Base-by-base conservation (phyloP, 2,113 vertebrate species). In the Hemicordylus capensis region DNA sequence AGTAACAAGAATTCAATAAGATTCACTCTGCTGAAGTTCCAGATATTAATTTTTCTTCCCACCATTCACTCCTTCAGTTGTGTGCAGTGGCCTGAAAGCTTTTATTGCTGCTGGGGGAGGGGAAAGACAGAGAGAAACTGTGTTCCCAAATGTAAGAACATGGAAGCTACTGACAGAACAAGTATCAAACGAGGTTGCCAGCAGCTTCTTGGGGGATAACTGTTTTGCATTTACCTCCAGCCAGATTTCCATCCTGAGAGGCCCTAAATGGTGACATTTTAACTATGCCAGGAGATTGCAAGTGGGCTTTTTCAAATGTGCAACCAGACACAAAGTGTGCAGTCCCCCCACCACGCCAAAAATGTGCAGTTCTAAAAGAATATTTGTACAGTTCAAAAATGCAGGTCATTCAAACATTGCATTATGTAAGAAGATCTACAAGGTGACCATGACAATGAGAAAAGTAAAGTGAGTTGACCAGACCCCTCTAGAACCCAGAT, bases 1-100 rank as follows among this genome's bases (percentile, higher is more conserved):
- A 51, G 84, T 74, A 86, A 73, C 84, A 80, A 74, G 84, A 80
- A 86, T 80, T 63, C 76, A 86, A 66, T 74, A 80, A 80, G 67
- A 74, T 74, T 74, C 67, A 74, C 84, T 63, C 34, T 9, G 76
- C 66, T 85, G 84, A 78, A 85, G 83, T 79, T 85, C 58, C 76
- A 64, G 77, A 63, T 75, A 80, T 86, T 86, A 74, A 74, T 81
- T 86, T 80, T 66, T 64, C 51, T 64, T 73, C 69, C 59, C 58
- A 61, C 66, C 26, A 31, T 75, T 54, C 70, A 10, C 59, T 75
- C 73, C 72, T 64, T 39, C 59, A 28, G 85, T 42, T 81, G 26
- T 73, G 70, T n/a, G 78, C 77, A 56, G 39, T 14, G 77, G 77
- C 69, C 77, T 75, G 77, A 75, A 86, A 80, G 77, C 69, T 64